phyloP scores from a whole-genome alignment of 2,797 vertebrate genomes.

The Echiichthys vipera region DNA sequence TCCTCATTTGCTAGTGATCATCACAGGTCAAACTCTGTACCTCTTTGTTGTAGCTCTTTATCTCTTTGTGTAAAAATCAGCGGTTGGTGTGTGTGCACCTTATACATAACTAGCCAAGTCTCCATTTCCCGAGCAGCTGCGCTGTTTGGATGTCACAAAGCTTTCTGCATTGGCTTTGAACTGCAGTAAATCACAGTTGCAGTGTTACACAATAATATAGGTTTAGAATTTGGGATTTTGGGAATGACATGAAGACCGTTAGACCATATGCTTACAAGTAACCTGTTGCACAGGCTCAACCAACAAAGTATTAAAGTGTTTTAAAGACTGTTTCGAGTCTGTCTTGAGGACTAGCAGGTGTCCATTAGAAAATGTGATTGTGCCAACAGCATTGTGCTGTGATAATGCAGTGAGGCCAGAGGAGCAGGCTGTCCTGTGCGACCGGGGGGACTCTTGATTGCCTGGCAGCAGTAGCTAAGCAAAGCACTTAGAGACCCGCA shows the following conservation, averaged over 20 bases:
- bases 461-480: constrained; percentile 79
- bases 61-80: neutral
- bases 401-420: constrained; percentile 32
- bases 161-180: neutral
- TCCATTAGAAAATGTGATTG: constrained; percentile 33
- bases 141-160: neutral
- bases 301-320: neutral
- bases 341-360: constrained; percentile 27
- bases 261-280: too few species aligned
- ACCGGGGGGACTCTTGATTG: constrained; percentile 55
- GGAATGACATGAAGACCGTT: neutral
- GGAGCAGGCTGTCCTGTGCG: constrained; percentile 29
- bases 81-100: neutral
- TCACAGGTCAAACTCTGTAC: neutral
- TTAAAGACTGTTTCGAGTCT: too few species aligned
- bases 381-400: constrained; percentile 25
- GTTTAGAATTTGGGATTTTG: neutral
- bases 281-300: neutral
- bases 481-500: constrained; percentile 71
- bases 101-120: neutral
- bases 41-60: neutral
- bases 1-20: too few species aligned
- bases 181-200: neutral
- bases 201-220: neutral
- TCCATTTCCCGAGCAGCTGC: neutral